Evolutionary conservation across 2,888 invertebrate genomes (phyloP).

Genomic region (Tholera decimalis): DNA sequence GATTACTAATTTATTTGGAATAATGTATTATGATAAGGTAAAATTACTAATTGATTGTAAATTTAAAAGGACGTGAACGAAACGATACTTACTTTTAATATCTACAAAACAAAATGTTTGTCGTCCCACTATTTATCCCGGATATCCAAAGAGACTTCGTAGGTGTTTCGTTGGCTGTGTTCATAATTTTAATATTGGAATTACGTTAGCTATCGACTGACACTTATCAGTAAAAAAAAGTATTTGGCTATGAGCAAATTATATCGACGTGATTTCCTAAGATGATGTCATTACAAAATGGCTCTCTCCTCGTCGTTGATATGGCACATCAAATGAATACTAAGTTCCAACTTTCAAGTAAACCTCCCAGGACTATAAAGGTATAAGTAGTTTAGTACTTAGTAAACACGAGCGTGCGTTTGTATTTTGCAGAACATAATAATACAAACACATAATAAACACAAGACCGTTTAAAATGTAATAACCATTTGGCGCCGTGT

Average conservation of each 20-base stretch:
- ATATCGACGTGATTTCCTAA: constrained; percentile 49
- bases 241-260: constrained; percentile 27
- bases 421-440: background rate
- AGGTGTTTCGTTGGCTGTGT: background rate
- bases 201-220: constrained; percentile 5
- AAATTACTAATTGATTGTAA: too few relatives aligned
- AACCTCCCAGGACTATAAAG: constrained; percentile 55
- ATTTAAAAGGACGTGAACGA: background rate
- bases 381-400: constrained; percentile 2
- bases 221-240: background rate
- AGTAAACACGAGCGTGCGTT: background rate
- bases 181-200: background rate
- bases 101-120: background rate
- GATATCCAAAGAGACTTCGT: constrained; percentile 16
- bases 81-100: background rate
- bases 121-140: background rate
- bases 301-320: constrained; percentile 40
- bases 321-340: constrained; percentile 58
- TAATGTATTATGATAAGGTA: too few relatives aligned
- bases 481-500: constrained; percentile 44
- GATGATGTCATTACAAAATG: constrained; percentile 59
- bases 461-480: constrained; percentile 31
- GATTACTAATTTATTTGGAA: too few relatives aligned
- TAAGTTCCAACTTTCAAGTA: constrained; percentile 61
- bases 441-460: constrained; percentile 10